Conservation (phyloP, 2,113 vertebrate species). For the Amblyopsis rosae region DNA sequence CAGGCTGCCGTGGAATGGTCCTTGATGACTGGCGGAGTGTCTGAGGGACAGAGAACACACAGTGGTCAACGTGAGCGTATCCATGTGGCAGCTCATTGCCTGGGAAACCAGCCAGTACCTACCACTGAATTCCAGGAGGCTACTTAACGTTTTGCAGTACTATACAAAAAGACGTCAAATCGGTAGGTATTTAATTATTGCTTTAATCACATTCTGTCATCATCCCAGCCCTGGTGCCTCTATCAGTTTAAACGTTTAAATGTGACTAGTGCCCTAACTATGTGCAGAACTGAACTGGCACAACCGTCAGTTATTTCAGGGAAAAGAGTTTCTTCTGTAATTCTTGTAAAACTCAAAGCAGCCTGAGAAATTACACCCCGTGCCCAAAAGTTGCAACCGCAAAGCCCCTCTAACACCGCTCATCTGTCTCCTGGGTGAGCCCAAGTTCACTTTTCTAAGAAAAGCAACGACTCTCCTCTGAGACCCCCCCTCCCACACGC, state of each 20-base stretch:
- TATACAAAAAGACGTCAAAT: too few species aligned
- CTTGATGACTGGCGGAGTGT: conserved; percentile 2
- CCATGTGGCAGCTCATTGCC: background rate
- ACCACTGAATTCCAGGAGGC: too few species aligned
- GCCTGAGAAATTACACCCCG: conserved; percentile 50
- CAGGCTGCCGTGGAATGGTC: background rate
- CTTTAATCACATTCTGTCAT: too few species aligned
- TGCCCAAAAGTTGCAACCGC: conserved; percentile 65
- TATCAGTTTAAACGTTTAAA: conserved; percentile 4
- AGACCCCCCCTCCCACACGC: conserved; percentile 30
- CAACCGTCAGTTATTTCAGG: conserved; percentile 70
- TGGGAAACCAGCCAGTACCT: background rate
- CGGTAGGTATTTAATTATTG: too few species aligned
- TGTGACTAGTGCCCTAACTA: background rate
- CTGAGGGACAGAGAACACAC: background rate
- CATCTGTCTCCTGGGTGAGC: conserved; percentile 75
- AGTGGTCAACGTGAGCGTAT: background rate
- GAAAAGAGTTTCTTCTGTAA: conserved; percentile 58
- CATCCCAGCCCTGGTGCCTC: too few species aligned
- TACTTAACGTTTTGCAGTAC: too few species aligned
- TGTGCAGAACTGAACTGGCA: conserved; percentile 48
- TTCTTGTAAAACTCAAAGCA: conserved; percentile 50
- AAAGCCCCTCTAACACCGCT: conserved; percentile 70
- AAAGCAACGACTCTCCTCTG: conserved; percentile 75
- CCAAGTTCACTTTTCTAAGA: conserved; percentile 79